Conservation (phyloP, 2,113 vertebrate genomes). For the Prunella himalayana region DNA sequence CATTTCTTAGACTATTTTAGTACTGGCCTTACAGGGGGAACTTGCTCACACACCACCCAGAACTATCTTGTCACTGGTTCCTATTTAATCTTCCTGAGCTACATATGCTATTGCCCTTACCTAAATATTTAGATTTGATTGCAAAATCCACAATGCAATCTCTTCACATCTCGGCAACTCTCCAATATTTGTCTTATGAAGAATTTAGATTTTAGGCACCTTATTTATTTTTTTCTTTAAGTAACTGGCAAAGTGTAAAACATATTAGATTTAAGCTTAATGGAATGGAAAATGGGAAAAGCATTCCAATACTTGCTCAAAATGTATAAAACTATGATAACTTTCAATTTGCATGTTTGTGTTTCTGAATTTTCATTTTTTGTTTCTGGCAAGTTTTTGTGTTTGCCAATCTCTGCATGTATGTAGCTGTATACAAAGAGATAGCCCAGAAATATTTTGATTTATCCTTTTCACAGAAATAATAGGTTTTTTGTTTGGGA, state of each 20-base stretch:
- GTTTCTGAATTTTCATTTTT: not conserved
- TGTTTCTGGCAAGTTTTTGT: not conserved
- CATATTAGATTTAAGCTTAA: not conserved
- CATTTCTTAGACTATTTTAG: not conserved
- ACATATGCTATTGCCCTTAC: not conserved
- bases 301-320: not conserved
- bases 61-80: not conserved
- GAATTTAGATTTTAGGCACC: not conserved
- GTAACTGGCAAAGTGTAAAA: not conserved
- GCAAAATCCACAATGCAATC: not conserved
- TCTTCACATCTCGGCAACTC: not conserved
- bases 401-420: not conserved
- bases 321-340: not conserved
- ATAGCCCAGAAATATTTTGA: not conserved
- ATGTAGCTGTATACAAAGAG: not conserved
- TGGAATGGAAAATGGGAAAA: not conserved
- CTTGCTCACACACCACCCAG: not conserved
- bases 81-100: not conserved
- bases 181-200: not conserved
- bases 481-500: too few relatives aligned
- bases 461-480: not conserved
- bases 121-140: not conserved
- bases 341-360: not conserved
- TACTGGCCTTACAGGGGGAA: not conserved
- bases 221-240: not conserved